A percentile compares a stretch with the other conserved stretches of the same genome.
Evolutionary conservation across 2,113 vertebrate species (phyloP).

Genomic region (Octodon degus): DNA sequence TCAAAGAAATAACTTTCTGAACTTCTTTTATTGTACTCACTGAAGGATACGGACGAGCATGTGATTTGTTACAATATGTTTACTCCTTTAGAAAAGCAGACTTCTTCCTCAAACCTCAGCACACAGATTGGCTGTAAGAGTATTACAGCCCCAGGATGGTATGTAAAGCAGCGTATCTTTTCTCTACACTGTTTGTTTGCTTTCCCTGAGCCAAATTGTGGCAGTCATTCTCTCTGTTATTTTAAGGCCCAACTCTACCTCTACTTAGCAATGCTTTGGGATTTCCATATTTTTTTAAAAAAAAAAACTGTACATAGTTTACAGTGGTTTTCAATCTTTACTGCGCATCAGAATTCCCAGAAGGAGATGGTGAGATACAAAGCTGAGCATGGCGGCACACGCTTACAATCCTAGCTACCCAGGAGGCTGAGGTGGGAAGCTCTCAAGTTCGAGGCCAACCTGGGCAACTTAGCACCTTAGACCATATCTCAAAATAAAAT

Average conservation of each 20-base stretch:
- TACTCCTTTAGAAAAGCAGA: neutral
- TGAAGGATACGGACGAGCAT: neutral
- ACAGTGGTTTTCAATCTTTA: neutral
- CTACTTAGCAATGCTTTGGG: neutral
- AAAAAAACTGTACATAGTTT: neutral
- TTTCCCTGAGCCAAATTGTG: neutral
- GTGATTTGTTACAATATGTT: neutral
- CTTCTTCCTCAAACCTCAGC: neutral
- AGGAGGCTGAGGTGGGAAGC: neutral
- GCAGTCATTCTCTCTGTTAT: neutral
- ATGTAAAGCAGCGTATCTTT: neutral
- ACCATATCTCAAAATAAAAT: neutral
- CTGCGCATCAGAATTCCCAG: neutral
- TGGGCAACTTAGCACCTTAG: neutral
- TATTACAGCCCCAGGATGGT: neutral
- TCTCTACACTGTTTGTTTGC: neutral
- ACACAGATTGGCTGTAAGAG: neutral
- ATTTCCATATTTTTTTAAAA: neutral
- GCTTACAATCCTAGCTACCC: neutral
- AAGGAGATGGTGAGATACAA: neutral
- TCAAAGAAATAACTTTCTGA: conserved; percentile 21
- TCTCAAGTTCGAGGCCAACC: neutral
- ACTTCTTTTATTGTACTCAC: neutral
- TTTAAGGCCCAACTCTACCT: neutral
- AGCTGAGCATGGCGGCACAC: neutral